Evolutionary conservation across 2,797 vertebrate species (phyloP).

Genomic region (Enteromius fasciolatus): DNA sequence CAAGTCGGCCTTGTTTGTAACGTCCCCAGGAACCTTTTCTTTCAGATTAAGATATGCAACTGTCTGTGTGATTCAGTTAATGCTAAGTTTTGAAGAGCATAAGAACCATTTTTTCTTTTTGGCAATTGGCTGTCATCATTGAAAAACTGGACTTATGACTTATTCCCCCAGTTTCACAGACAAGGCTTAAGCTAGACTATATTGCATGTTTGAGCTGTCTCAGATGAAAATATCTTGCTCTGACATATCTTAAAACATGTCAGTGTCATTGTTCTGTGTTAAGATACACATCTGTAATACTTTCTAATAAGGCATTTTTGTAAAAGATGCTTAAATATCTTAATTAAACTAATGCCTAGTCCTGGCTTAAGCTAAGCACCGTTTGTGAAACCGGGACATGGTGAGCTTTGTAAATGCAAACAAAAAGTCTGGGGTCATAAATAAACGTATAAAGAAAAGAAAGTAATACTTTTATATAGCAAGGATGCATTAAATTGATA

Average conservation of each 20-base stretch:
- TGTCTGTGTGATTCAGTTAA: not conserved
- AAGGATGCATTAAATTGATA: not conserved
- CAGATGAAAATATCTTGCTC: no score
- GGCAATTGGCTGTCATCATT: not conserved
- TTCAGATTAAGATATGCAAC: not conserved
- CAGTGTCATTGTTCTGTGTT: no score
- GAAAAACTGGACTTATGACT: not conserved
- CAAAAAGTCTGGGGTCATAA: not conserved
- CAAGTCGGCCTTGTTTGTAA: not conserved
- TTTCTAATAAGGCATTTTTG: no score
- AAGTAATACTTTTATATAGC: not conserved
- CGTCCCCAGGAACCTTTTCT: not conserved
- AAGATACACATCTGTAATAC: no score
- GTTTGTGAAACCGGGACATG: no score
- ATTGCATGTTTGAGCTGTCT: no score
- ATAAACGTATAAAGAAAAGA: not conserved
- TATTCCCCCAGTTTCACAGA: no score
- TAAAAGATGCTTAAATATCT: no score
- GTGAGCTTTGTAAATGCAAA: not conserved
- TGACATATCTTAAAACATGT: no score
- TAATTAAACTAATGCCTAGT: no score
- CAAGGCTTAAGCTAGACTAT: no score
- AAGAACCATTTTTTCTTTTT: not conserved
- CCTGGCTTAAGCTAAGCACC: no score
- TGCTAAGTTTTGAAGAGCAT: not conserved